A percentile compares a stretch with the other conserved stretches of the same genome.
Evolutionary conservation across 2,113 vertebrate species (phyloP).

Genomic region (Sclerurus mexicanus): DNA sequence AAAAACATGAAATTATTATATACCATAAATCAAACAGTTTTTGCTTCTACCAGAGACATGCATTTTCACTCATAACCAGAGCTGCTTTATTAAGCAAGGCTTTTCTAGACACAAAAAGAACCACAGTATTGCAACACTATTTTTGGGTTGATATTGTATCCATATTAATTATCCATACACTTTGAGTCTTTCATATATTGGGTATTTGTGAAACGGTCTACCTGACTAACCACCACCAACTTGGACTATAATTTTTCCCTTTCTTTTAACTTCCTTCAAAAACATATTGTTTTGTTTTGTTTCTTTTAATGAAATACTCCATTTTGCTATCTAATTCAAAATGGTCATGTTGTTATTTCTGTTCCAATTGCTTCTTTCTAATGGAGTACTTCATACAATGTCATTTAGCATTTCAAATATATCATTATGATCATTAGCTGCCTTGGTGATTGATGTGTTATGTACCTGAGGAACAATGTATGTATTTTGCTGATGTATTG

Average conservation of each 20-base stretch:
- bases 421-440: background rate
- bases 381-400: background rate
- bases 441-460: background rate
- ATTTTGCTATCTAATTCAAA: background rate
- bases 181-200: background rate
- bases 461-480: background rate
- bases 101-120: background rate
- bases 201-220: background rate
- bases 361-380: background rate
- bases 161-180: background rate
- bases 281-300: background rate
- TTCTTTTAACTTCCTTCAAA: background rate
- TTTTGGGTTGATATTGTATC: background rate
- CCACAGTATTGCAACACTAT: background rate
- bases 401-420: background rate
- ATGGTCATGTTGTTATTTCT: background rate
- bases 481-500: background rate
- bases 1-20: background rate
- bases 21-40: background rate
- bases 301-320: background rate
- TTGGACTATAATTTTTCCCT: background rate
- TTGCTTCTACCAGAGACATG: background rate
- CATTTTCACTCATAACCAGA: background rate
- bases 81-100: background rate
- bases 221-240: background rate